These are phyloP conservation scores for Anolis apletophallus DNA, from an alignment of 2,797 vertebrate species.

Conservation along the genomic window DNA sequence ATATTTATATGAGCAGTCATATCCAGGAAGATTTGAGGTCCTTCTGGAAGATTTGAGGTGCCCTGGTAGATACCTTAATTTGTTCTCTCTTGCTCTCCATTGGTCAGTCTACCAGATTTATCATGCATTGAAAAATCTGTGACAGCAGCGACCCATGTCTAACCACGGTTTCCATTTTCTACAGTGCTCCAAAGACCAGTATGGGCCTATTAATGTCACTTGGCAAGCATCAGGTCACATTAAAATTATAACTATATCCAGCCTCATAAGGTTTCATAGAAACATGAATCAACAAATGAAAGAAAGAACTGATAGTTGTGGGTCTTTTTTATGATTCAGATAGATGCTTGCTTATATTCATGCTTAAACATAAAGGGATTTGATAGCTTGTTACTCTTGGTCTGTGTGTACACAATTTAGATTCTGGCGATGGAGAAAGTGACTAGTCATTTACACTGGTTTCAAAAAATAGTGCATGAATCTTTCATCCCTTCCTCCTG, in stretches of 20 bases:
- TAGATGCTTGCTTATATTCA: not conserved
- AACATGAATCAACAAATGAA: too few relatives aligned
- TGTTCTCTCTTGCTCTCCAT: not conserved
- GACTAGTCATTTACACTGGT: not conserved
- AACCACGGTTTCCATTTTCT: not conserved
- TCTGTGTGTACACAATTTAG: not conserved
- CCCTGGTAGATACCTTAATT: not conserved
- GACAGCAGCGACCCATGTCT: not conserved
- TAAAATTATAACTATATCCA: not conserved
- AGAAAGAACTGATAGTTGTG: too few relatives aligned
- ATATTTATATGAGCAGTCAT: not conserved
- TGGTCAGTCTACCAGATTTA: not conserved
- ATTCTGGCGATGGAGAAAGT: not conserved
- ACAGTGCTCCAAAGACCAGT: not conserved
- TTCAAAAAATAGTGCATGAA: not conserved
- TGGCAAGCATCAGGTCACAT: too few relatives aligned
- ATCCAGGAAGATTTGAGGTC: not conserved
- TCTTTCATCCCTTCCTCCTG: not conserved
- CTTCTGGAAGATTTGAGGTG: not conserved
- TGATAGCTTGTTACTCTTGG: not conserved
- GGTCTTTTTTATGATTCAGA: not conserved
- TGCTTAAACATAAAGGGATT: not conserved
- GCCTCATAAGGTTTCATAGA: too few relatives aligned
- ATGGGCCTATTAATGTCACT: too few relatives aligned
- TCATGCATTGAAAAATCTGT: not conserved